Evolutionary conservation across 2,113 vertebrate species (phyloP).

Genomic region (Bubo scandiacus): DNA sequence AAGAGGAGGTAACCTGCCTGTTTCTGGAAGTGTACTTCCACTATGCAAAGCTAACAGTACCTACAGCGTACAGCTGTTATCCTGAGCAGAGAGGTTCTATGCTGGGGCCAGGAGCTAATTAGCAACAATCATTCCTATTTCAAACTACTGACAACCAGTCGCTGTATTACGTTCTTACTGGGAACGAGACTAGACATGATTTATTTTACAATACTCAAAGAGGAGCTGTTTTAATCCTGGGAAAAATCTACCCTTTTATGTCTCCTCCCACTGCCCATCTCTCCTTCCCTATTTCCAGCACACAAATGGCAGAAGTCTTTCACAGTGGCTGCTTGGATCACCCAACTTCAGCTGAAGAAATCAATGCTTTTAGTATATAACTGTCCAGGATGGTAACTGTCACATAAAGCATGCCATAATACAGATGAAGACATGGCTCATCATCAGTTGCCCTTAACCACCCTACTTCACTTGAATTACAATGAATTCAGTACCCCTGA

Average conservation of each 20-base stretch:
- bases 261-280: neutral
- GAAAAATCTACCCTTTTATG: neutral
- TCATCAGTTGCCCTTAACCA: neutral
- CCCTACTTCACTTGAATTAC: neutral
- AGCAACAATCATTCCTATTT: neutral
- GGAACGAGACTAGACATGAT: neutral
- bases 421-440: neutral
- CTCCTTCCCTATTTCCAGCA: neutral
- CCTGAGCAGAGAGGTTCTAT: neutral
- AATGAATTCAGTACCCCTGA: neutral
- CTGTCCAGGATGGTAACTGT: neutral
- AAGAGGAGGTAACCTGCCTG: neutral
- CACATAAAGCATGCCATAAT: neutral
- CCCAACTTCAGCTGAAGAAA: neutral
- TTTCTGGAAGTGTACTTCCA: neutral
- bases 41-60: neutral
- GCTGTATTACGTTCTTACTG: neutral
- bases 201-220: neutral
- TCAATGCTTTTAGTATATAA: neutral
- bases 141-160: neutral
- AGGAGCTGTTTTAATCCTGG: neutral
- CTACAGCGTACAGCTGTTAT: neutral
- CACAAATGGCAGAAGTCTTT: neutral
- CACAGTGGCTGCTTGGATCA: neutral
- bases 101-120: neutral